phyloP scores from a whole-genome alignment of 1,140 invertebrate species.

The Dendroctonus ponderosae region DNA sequence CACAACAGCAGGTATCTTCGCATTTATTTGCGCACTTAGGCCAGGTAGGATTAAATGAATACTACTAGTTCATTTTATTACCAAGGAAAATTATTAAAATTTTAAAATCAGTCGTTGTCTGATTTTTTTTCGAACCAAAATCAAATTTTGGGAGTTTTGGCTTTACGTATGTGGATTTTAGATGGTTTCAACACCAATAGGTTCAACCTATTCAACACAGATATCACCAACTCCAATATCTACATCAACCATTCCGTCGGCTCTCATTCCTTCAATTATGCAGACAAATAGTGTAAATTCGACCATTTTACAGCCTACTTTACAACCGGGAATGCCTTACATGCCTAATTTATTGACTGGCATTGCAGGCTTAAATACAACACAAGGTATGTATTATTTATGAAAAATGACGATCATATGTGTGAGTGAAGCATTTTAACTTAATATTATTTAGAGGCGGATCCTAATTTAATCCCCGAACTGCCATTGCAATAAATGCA shows the following conservation, averaged over 20 bases:
- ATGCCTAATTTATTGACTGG: slow-evolving; percentile 36
- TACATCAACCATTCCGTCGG: slow-evolving; percentile 13
- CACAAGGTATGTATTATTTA: slow-evolving; percentile 9
- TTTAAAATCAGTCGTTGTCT: no score
- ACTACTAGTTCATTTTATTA: slow-evolving; percentile 4
- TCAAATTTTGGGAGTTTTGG: neutral
- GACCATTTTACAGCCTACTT: slow-evolving; percentile 32
- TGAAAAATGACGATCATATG: no score
- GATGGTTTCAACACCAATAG: slow-evolving; percentile 64
- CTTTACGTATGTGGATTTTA: slow-evolving; percentile 38
- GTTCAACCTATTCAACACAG: slow-evolving; percentile 43
- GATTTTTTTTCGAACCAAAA: neutral
- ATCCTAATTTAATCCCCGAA: no score
- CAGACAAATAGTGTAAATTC: slow-evolving; percentile 12
- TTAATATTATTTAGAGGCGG: no score
- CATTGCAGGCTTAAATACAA: slow-evolving; percentile 9
- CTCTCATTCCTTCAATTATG: slow-evolving; percentile 5
- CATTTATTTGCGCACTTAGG: slow-evolving; percentile 54
- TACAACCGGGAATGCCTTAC: slow-evolving; percentile 37
- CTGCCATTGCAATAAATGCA: no score
- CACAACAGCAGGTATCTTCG: slow-evolving; percentile 49
- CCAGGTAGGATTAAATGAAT: slow-evolving; percentile 47
- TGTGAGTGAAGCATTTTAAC: no score
- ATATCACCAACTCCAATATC: slow-evolving; percentile 8
- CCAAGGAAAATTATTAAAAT: no score